A percentile compares a stretch with the other conserved stretches of the same genome.
Conservation (phyloP, 2,888 invertebrate species). For the Alentia gelatinosa region DNA sequence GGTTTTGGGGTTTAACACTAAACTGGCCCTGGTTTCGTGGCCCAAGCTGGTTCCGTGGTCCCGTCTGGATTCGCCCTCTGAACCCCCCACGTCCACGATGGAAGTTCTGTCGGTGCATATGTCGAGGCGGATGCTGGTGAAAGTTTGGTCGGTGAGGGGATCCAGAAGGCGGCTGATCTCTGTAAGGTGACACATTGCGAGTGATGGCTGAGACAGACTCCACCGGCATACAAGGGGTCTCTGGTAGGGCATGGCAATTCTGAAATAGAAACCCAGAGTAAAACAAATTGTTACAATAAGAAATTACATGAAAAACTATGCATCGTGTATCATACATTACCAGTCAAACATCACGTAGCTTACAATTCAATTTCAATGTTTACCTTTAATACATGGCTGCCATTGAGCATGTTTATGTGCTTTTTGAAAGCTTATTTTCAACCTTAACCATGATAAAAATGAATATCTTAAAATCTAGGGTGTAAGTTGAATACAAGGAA, state of each 20-base stretch:
- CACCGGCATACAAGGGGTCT: neutral
- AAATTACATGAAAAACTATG: too few relatives aligned
- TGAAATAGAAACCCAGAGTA: too few relatives aligned
- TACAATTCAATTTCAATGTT: too few relatives aligned
- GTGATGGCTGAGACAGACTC: neutral
- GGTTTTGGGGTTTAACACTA: neutral
- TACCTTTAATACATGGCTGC: too few relatives aligned
- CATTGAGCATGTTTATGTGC: too few relatives aligned
- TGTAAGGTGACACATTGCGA: neutral
- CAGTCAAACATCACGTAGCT: too few relatives aligned
- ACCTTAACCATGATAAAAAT: too few relatives aligned
- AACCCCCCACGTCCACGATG: neutral
- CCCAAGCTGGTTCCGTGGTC: neutral
- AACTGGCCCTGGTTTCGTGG: neutral
- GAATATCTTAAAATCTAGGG: too few relatives aligned
- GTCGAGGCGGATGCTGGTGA: neutral
- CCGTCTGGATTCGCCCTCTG: neutral
- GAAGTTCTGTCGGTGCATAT: neutral
- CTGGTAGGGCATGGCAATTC: neutral
- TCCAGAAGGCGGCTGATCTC: neutral
- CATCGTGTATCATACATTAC: too few relatives aligned
- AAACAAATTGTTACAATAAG: too few relatives aligned
- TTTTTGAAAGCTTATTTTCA: too few relatives aligned
- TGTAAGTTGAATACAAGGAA: too few relatives aligned
- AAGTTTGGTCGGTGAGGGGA: constrained; percentile 33